phyloP scores from a whole-genome alignment of 2,888 invertebrate genomes.

The Allygus modestus region DNA sequence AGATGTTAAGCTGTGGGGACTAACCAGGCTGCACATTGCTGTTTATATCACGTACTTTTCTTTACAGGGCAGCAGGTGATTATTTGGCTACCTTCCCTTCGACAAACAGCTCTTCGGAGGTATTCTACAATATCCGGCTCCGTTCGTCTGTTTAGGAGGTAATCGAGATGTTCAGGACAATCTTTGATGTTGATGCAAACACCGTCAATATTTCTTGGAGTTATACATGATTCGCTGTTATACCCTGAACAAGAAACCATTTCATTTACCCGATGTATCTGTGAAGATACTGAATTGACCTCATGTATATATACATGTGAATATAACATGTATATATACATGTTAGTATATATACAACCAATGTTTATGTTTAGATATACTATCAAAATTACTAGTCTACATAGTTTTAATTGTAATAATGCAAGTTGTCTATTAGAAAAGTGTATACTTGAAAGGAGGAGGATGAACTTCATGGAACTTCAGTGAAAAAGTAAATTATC shows the following conservation, averaged over 20 bases:
- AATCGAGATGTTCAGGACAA: constrained; percentile 76
- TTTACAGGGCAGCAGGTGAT: constrained; percentile 53
- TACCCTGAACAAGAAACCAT: constrained; percentile 22
- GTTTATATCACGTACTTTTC: constrained; percentile 46
- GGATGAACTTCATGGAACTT: too few relatives aligned
- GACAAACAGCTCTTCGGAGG: constrained; percentile 72
- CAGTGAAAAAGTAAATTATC: too few relatives aligned
- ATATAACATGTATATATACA: too few relatives aligned
- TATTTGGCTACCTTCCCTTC: constrained; percentile 33
- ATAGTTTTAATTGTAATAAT: too few relatives aligned
- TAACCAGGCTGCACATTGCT: constrained; percentile 39
- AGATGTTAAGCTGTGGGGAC: background rate
- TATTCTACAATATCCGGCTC: constrained; percentile 76
- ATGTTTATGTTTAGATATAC: too few relatives aligned
- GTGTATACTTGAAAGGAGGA: too few relatives aligned
- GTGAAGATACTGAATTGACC: background rate
- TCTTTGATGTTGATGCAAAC: constrained; percentile 77
- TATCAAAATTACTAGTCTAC: too few relatives aligned
- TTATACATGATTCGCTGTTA: constrained; percentile 74
- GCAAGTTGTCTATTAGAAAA: too few relatives aligned
- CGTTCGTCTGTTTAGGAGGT: constrained; percentile 75
- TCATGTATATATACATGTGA: background rate
- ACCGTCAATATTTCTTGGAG: constrained; percentile 76
- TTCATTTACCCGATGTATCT: constrained; percentile 13
- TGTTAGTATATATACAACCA: too few relatives aligned